These are phyloP conservation scores for Myodes glareolus DNA, from an alignment of 2,113 vertebrate species.

Conservation along the genomic window DNA sequence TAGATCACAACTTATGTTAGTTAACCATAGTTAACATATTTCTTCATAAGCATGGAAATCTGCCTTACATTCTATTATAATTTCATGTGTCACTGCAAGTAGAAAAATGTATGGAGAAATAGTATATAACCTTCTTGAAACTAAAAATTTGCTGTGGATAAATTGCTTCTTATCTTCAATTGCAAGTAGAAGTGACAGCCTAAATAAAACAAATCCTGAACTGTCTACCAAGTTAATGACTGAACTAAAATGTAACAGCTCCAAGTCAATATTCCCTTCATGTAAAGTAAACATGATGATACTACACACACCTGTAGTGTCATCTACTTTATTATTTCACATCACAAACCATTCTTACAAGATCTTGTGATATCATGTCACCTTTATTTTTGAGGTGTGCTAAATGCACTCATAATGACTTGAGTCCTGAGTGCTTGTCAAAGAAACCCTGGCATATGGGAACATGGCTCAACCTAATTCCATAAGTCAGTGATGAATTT, in stretches of 20 bases:
- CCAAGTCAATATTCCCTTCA: not conserved
- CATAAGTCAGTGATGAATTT: not conserved
- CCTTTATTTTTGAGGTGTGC: not conserved
- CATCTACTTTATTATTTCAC: not conserved
- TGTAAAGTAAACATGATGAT: not conserved
- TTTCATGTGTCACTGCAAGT: not conserved
- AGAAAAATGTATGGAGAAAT: not conserved
- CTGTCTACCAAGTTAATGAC: not conserved
- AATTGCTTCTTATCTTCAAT: not conserved
- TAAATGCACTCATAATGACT: not conserved
- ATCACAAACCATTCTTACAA: not conserved
- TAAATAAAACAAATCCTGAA: not conserved
- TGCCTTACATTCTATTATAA: conserved; percentile 33
- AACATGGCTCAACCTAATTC: not conserved
- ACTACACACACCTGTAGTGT: not conserved
- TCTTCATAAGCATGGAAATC: not conserved
- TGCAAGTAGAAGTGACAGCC: not conserved
- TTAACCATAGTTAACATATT: not conserved
- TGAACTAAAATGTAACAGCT: not conserved
- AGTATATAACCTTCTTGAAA: not conserved
- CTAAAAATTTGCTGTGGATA: not conserved
- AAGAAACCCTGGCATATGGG: not conserved
- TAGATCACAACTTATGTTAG: not conserved
- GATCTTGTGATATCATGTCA: not conserved
- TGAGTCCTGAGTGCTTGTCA: not conserved